These are phyloP conservation scores for Xylophagus ater DNA, from an alignment of 2,888 invertebrate genomes.

Conservation along the genomic window DNA sequence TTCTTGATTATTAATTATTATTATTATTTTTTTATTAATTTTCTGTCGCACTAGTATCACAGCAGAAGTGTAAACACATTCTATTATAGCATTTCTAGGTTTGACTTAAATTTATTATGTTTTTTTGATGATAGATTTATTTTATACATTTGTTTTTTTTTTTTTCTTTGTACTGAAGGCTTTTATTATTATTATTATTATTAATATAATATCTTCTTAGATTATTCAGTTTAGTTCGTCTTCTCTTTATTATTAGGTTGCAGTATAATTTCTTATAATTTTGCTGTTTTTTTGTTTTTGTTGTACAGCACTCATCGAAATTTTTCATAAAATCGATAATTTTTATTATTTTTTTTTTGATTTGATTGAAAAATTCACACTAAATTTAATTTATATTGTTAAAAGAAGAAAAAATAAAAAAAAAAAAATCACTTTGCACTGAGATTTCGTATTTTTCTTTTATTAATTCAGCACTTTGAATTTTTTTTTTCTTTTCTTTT, in stretches of 20 bases:
- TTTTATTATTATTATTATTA: slow-evolving; percentile 7
- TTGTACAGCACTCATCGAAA: neutral
- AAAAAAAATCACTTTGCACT: too few species aligned
- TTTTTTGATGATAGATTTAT: slow-evolving; percentile 11
- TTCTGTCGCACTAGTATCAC: slow-evolving; percentile 18
- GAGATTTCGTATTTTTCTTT: too few species aligned
- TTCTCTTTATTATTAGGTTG: neutral
- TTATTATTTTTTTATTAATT: neutral
- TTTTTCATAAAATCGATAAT: too few species aligned
- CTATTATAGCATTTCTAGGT: slow-evolving; percentile 6
- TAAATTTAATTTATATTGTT: too few species aligned
- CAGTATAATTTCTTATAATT: slow-evolving; percentile 1
- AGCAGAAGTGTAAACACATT: slow-evolving; percentile 14
- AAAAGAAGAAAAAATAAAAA: too few species aligned
- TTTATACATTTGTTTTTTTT: slow-evolving; percentile 8
- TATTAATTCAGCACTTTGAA: too few species aligned
- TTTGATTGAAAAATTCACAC: too few species aligned
- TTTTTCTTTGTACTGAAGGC: slow-evolving; percentile 13
- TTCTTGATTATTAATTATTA: neutral
- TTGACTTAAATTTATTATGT: slow-evolving; percentile 10
- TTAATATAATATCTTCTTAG: slow-evolving; percentile 5
- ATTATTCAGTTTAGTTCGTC: neutral
- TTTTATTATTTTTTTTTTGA: too few species aligned
- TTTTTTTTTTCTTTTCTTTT: too few species aligned
- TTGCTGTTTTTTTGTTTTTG: neutral